Evolutionary conservation across 2,888 invertebrate species (phyloP).

Genomic region (Thymelicus acteon): DNA sequence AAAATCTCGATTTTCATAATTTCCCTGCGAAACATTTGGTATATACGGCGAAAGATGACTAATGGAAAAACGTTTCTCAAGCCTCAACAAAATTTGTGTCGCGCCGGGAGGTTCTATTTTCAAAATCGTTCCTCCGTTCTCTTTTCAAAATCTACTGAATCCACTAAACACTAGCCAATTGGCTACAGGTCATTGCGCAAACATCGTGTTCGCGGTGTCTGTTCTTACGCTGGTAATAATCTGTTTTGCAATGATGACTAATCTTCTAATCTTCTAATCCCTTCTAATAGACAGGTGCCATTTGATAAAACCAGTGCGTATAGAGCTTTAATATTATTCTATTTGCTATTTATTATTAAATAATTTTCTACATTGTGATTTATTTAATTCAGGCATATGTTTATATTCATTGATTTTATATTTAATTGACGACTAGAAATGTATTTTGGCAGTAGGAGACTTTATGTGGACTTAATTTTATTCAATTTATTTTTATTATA

Average conservation of each 20-base stretch:
- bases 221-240: no score
- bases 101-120: no score
- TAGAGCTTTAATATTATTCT: conserved; percentile 27
- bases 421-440: conserved; percentile 36
- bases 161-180: no score
- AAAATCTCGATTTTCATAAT: no score
- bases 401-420: conserved; percentile 36
- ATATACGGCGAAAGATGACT: no score
- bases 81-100: no score
- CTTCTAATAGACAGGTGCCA: conserved; percentile 23
- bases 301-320: conserved; percentile 38
- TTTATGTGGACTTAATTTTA: conserved; percentile 33
- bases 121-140: no score
- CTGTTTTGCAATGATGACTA: background rate
- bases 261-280: conserved; percentile 7
- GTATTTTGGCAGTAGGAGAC: conserved; percentile 36
- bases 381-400: conserved; percentile 31
- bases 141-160: no score
- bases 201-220: no score
- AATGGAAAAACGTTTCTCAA: no score
- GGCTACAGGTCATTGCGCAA: no score
- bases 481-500: conserved; percentile 20
- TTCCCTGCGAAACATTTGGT: no score
- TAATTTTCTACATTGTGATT: conserved; percentile 31
- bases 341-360: conserved; percentile 6